Conservation (phyloP, 2,888 invertebrate species). For the Sacculina carcini region DNA sequence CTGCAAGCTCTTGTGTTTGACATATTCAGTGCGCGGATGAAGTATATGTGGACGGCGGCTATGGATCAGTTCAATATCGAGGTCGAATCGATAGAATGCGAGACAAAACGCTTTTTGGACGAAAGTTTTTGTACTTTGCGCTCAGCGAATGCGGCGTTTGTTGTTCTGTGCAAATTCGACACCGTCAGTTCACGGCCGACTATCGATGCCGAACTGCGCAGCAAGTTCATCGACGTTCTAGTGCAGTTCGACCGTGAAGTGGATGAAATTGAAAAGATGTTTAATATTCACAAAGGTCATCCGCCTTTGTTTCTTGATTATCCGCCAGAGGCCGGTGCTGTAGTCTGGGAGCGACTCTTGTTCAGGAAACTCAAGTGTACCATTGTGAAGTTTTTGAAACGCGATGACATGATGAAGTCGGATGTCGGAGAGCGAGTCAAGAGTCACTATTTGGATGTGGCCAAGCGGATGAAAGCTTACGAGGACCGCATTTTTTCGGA, state of each 20-base stretch:
- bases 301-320: slow-evolving; percentile 47
- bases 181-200: slow-evolving; percentile 45
- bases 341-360: slow-evolving; percentile 57
- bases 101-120: slow-evolving; percentile 60
- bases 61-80: slow-evolving; percentile 48
- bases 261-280: slow-evolving; percentile 37
- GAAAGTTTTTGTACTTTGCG: slow-evolving; percentile 38
- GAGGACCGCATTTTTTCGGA: slow-evolving; percentile 41
- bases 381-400: slow-evolving; percentile 47
- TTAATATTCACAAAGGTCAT: slow-evolving; percentile 29
- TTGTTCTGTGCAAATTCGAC: slow-evolving; percentile 49
- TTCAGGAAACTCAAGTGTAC: slow-evolving; percentile 52
- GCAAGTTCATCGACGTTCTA: slow-evolving; percentile 59
- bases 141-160: slow-evolving; percentile 53
- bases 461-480: slow-evolving; percentile 43
- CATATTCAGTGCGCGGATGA: slow-evolving; percentile 45
- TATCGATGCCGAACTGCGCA: slow-evolving; percentile 41
- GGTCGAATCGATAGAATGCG: slow-evolving; percentile 41
- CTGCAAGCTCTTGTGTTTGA: slow-evolving; percentile 55
- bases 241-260: slow-evolving; percentile 64
- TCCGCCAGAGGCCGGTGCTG: slow-evolving; percentile 52
- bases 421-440: slow-evolving; percentile 42
- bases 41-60: slow-evolving; percentile 60
- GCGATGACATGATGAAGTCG: slow-evolving; percentile 42
- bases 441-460: slow-evolving; percentile 44